Percentiles rank a stretch among this genome's conserved stretches.
Conservation (phyloP, 2,888 invertebrate genomes). For the Drosophila kambysellisi region DNA sequence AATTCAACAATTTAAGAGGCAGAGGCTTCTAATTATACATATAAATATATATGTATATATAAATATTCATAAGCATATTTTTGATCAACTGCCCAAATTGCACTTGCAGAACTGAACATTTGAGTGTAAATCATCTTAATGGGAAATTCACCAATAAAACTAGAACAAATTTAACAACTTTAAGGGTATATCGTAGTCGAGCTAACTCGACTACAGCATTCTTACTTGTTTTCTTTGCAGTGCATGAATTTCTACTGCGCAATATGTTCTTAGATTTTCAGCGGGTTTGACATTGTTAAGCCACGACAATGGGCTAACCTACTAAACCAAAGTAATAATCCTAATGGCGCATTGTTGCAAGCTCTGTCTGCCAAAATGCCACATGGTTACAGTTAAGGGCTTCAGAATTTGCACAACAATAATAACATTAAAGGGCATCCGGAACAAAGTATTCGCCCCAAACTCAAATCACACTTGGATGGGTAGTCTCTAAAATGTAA, state of each 20-base stretch:
- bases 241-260: conserved; percentile 36
- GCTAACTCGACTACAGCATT: no score
- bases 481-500: conserved; percentile 3
- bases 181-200: no score
- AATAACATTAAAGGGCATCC: conserved; percentile 18
- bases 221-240: conserved; percentile 22
- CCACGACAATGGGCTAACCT: conserved; percentile 42
- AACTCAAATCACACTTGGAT: not conserved
- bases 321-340: conserved; percentile 44
- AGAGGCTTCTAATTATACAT: no score
- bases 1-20: no score
- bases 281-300: conserved; percentile 40
- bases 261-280: conserved; percentile 39
- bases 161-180: no score
- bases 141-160: no score
- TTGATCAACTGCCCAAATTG: no score
- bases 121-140: no score
- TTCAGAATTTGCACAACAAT: conserved; percentile 16
- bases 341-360: conserved; percentile 55
- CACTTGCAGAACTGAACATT: no score
- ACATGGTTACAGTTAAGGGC: conserved; percentile 47
- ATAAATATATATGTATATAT: no score
- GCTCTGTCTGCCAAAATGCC: conserved; percentile 44
- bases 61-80: no score
- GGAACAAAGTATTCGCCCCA: conserved; percentile 35